phyloP scores from a whole-genome alignment of 2,797 vertebrate species.

The Urocyon cinereoargenteus region DNA sequence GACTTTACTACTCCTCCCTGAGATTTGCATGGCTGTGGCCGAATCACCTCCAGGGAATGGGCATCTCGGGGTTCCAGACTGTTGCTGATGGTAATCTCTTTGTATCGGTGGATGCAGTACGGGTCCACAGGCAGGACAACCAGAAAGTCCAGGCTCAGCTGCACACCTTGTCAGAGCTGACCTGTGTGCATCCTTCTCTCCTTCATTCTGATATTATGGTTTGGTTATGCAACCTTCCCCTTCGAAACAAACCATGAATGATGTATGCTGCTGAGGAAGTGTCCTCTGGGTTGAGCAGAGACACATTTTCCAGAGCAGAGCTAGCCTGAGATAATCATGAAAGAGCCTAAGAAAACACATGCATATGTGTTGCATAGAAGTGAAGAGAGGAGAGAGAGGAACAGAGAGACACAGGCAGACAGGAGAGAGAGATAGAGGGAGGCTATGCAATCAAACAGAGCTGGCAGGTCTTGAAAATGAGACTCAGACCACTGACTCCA shows the following conservation, averaged over 20 bases:
- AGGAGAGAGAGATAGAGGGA: background rate
- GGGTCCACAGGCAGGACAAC: background rate
- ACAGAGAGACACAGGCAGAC: background rate
- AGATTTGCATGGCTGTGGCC: too few species aligned
- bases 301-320: background rate
- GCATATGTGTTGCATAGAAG: too few species aligned
- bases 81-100: background rate
- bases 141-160: background rate
- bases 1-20: too few species aligned
- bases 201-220: background rate
- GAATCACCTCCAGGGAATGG: too few species aligned
- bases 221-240: background rate
- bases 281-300: background rate
- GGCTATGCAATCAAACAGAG: background rate
- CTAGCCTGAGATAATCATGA: background rate
- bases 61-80: accelerated
- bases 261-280: background rate
- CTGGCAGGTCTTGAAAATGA: background rate
- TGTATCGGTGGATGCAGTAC: too few species aligned
- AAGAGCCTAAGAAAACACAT: background rate
- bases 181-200: background rate
- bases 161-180: background rate
- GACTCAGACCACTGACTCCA: background rate
- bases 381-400: background rate
- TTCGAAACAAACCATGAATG: background rate